Conservation (phyloP, 2,888 invertebrate species). For the Protophormia terraenovae region DNA sequence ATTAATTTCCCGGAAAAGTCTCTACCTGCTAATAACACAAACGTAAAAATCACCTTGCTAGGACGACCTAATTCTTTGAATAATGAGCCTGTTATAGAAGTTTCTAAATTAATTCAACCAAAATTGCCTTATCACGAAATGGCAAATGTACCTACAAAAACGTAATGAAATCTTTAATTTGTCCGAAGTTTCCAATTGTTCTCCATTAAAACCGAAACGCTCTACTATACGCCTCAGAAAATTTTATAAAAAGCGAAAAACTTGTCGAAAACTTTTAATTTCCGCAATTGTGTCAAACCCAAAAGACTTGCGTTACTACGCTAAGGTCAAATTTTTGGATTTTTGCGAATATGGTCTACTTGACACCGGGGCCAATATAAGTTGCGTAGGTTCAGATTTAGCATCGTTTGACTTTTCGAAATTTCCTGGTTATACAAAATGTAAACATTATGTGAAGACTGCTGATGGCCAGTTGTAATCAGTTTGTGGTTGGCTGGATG, state of each 20-base stretch:
- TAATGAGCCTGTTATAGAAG: not conserved
- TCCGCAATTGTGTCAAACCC: constrained; percentile 2
- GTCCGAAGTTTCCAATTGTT: not conserved
- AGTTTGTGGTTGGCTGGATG: no score
- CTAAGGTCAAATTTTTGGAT: not conserved
- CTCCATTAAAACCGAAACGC: not conserved
- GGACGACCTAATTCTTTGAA: not conserved
- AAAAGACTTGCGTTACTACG: constrained; percentile 9
- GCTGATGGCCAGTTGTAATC: no score
- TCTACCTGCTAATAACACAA: not conserved
- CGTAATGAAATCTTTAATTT: constrained; percentile 12
- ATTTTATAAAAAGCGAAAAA: not conserved
- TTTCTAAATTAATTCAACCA: not conserved
- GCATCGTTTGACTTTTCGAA: not conserved
- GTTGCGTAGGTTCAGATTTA: not conserved
- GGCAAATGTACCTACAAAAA: not conserved
- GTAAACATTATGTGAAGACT: constrained; percentile 2
- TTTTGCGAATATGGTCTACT: not conserved
- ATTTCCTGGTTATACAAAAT: not conserved
- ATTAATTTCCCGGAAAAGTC: not conserved
- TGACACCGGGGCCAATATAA: no score
- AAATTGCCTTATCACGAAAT: not conserved
- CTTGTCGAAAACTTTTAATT: not conserved
- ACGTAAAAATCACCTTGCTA: not conserved
- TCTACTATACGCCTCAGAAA: not conserved